A percentile compares a stretch with the other conserved stretches of the same genome.
phyloP scores from a whole-genome alignment of 1,140 invertebrate genomes.

The Heliconius melpomene region DNA sequence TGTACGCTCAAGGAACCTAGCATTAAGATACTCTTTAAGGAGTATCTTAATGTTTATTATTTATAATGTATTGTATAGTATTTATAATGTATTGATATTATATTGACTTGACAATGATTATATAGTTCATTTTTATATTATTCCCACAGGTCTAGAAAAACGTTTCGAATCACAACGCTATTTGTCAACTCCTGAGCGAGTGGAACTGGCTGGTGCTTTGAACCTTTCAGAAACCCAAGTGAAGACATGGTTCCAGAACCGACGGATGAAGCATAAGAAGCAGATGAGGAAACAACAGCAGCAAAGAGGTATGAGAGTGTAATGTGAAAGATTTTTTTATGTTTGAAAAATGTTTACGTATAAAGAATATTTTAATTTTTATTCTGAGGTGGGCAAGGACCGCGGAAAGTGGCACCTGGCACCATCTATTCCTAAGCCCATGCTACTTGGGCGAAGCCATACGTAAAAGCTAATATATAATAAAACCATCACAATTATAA shows the following conservation, averaged over 20 bases:
- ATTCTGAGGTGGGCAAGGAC: too few species aligned
- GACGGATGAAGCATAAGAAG: conserved; percentile 99
- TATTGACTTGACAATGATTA: too few species aligned
- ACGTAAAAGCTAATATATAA: too few species aligned
- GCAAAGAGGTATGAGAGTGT: conserved; percentile 58
- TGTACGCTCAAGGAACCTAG: neutral
- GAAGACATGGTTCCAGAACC: conserved; percentile 99
- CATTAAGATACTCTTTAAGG: neutral
- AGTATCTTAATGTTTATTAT: too few species aligned
- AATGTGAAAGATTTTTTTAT: too few species aligned
- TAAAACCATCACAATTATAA: too few species aligned
- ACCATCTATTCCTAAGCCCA: too few species aligned
- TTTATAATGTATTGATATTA: neutral
- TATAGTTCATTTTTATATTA: neutral
- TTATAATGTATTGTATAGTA: too few species aligned
- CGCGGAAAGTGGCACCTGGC: too few species aligned
- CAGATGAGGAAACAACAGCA: conserved; percentile 86
- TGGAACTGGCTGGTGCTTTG: conserved; percentile 95
- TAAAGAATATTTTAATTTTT: neutral
- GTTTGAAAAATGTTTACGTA: too few species aligned
- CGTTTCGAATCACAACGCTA: conserved; percentile 98
- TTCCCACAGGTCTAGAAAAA: conserved; percentile 90
- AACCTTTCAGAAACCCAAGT: conserved; percentile 98
- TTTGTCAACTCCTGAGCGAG: conserved; percentile 97
- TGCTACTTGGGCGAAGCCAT: too few species aligned